Evolutionary conservation across 2,797 vertebrate genomes (phyloP), one percentile per base, ranked within the genome.

Genomic region (Clamator glandarius): DNA sequence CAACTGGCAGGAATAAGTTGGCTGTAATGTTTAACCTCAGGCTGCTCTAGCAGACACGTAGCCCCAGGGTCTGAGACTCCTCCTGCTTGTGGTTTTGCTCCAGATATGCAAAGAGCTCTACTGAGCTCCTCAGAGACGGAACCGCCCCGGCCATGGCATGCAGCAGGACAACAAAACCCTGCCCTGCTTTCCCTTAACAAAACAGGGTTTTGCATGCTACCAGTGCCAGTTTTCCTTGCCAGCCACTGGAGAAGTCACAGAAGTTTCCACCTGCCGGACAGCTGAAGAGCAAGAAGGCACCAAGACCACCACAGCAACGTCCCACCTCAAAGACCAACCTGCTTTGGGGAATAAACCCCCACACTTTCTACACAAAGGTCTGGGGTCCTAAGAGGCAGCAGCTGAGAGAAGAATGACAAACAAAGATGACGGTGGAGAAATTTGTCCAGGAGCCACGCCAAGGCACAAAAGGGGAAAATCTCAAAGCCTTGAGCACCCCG

Each of bases 291-390:
- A 75, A 87, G 75, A 58, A 91, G 75, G 54, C 76, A 94, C 48
- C 69, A 62, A 84, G 73, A 91, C n/a, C 84, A 96, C 42, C 84
- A 89, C 93, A 96, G 83, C 83, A 93, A 88, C 39, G 41, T 46
- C 61, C 46, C 78, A 80, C 72, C 79, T 89, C 74, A 82, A 95
- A 57, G 90, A 99, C 98, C 96, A 98, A 98, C 98, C 98, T 99
- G 98, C 73, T 98, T 98, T 3, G 98, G 98, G 90, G 98, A 99
- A 97, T 98, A 98, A 93, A 99, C 97, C 91, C 99, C 98, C 36
- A 98, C 91, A 67, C 98, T 98, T 97, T 98, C 98, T 95, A 99
- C 98, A 97, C 98, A 98, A 89, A 99, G 97, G 75, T 98, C 97
- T 95, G 98, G 95, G 67, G 98, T 98, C 97, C 97, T 98, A 98